These are phyloP conservation scores for Ceratosolen solmsi DNA, from an alignment of 1,140 invertebrate species.

Conservation along the genomic window DNA sequence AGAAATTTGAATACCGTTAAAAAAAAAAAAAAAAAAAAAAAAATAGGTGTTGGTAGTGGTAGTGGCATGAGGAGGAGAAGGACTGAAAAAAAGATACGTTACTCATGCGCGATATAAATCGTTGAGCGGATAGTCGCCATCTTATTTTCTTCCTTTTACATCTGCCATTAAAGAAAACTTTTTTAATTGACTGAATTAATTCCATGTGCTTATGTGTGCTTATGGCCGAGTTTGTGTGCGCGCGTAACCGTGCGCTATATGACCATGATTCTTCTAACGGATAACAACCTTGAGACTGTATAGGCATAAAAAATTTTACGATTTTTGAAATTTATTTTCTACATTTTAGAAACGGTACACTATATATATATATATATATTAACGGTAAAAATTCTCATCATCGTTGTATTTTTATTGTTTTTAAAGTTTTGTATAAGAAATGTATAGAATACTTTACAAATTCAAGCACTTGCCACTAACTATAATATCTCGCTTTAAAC, in stretches of 20 bases:
- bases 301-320: not conserved
- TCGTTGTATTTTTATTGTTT: not conserved
- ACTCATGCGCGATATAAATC: not conserved
- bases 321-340: not conserved
- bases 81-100: conserved; percentile 1
- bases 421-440: not conserved
- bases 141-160: not conserved
- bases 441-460: not conserved
- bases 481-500: not conserved
- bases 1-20: conserved; percentile 46
- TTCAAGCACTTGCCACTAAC: not conserved
- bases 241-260: not conserved
- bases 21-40: not conserved
- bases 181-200: conserved; percentile 5
- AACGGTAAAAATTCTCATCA: not conserved
- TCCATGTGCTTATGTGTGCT: no score
- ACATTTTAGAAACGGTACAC: not conserved
- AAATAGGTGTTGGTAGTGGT: not conserved
- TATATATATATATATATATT: no score
- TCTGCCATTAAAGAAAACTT: conserved; percentile 17
- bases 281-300: not conserved
- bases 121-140: conserved; percentile 11
- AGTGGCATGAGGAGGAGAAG: no score
- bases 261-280: conserved; percentile 29
- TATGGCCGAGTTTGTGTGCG: no score